A percentile compares a stretch with the other conserved stretches of the same genome.
Evolutionary conservation across 2,113 vertebrate genomes (phyloP).

Genomic region (Argyrosomus japonicus): DNA sequence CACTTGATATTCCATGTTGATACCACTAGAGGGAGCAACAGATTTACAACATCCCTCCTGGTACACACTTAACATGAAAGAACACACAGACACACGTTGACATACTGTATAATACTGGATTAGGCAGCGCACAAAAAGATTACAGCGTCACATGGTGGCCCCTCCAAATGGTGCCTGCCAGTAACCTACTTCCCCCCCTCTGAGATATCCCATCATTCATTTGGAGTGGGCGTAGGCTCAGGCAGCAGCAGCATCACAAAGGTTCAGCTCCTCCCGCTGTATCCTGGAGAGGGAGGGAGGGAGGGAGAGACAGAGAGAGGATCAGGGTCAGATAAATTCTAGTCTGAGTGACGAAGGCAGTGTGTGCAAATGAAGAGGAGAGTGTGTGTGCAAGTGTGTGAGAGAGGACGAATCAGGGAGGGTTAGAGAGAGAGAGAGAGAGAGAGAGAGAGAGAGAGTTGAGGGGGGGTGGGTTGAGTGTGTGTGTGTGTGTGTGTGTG

Average conservation of each 20-base stretch:
- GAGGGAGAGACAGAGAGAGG: constrained; percentile 42
- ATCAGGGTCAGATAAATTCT: constrained; percentile 71
- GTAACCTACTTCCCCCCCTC: constrained; percentile 50
- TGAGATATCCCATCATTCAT: constrained; percentile 58
- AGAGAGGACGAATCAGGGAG: constrained; percentile 47
- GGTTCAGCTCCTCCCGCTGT: constrained; percentile 69
- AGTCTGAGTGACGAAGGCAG: constrained; percentile 55
- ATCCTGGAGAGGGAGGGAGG: constrained; percentile 42
- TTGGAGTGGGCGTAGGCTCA: constrained; percentile 57
- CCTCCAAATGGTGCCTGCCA: constrained; percentile 57
- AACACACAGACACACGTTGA: constrained; percentile 31
- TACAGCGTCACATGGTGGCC: constrained; percentile 65
- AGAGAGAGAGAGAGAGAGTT: not conserved
- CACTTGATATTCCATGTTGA: not conserved
- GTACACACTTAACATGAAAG: constrained; percentile 21
- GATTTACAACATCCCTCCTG: constrained; percentile 34
- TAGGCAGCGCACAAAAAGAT: constrained; percentile 66
- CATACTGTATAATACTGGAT: constrained; percentile 62
- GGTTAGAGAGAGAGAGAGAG: constrained; percentile 16
- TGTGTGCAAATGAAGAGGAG: constrained; percentile 32
- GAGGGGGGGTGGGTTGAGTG: not conserved
- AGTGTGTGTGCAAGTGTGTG: constrained; percentile 42
- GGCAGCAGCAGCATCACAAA: constrained; percentile 70
- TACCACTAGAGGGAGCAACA: constrained; percentile 53
- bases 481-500: constrained; percentile 2